Evolutionary conservation across 2,113 vertebrate species (phyloP).

Genomic region (Diphyllodes magnificus): DNA sequence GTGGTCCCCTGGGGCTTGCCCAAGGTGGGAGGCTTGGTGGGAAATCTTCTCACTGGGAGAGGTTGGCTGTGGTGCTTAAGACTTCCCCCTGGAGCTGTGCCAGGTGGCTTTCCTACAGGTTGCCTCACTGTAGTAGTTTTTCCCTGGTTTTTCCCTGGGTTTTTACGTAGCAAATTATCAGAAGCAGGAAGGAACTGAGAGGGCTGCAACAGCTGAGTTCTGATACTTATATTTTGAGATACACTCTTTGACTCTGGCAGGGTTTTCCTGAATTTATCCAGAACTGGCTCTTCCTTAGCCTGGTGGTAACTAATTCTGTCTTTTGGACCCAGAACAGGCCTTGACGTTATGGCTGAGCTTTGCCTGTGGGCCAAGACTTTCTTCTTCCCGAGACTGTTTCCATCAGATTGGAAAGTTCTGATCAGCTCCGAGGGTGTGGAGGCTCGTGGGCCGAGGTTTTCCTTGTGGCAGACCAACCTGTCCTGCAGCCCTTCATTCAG

Average conservation of each 20-base stretch:
- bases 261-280: not conserved
- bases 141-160: not conserved
- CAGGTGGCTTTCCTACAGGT: not conserved
- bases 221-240: not conserved
- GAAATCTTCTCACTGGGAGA: not conserved
- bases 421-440: not conserved
- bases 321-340: not conserved
- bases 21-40: not conserved
- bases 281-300: not conserved
- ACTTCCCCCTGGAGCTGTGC: not conserved
- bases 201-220: not conserved
- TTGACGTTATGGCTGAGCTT: not conserved
- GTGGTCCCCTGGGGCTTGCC: not conserved
- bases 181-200: not conserved
- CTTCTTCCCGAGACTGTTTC: not conserved
- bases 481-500: not conserved
- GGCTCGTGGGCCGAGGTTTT: not conserved
- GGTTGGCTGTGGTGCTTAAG: not conserved
- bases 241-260: not conserved
- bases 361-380: not conserved
- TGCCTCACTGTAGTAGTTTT: fast-evolving
- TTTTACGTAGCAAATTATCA: not conserved
- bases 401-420: not conserved
- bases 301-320: not conserved
- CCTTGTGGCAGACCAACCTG: not conserved